Base-by-base conservation (phyloP, 2,113 vertebrate genomes). In the Burhinus oedicnemus region DNA sequence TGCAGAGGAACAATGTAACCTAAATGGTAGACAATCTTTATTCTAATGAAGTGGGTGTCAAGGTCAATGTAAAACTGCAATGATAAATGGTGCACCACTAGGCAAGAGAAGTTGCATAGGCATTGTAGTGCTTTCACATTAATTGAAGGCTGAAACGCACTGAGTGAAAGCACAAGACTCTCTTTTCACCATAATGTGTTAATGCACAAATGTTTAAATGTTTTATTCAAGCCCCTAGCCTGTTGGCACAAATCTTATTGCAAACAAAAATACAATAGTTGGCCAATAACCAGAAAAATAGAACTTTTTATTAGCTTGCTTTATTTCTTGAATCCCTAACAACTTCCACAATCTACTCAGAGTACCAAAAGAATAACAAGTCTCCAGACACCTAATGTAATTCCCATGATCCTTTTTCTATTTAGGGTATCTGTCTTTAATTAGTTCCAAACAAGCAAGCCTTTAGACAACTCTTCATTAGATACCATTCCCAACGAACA, bases 1-100 rank as follows among this genome's bases (percentile, higher is more conserved):
- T 98, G 98, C 98, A 98, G 98, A 98, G 98, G 98, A 99, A 98
- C 98, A 98, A 99, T 99, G 99, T 99, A 98, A 98, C 98, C 99
- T 99, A 99, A 99, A 99, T 98, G 98, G 99, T 99, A 99, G 99
- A 99, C 99, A 99, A 99, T 99, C 99, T 99, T 99, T 99, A 99
- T 99, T 99, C 98, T 99, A 99, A 99, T 99, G 99, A 99, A 99
- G 98, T 99, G 98, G 98, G 99, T 99, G 99, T 99, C 99, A 99
- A 99, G 99, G 99, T 99, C 99, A 99, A 98, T 99, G 98, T 98
- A 99, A 99, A 98, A 99, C 98, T 98, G 96, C 98, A 98, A 98
- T 99, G 99, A 99, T 99, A 98, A 99, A 99, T 99, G 98, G 98
- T 96, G 97, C 98, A 98, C 97, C 98, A 98, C 98, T 97, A 98